Evolutionary conservation across 2,797 vertebrate species (phyloP), one percentile per base, ranked within the genome.

Genomic region (Manis crassicaudata): DNA sequence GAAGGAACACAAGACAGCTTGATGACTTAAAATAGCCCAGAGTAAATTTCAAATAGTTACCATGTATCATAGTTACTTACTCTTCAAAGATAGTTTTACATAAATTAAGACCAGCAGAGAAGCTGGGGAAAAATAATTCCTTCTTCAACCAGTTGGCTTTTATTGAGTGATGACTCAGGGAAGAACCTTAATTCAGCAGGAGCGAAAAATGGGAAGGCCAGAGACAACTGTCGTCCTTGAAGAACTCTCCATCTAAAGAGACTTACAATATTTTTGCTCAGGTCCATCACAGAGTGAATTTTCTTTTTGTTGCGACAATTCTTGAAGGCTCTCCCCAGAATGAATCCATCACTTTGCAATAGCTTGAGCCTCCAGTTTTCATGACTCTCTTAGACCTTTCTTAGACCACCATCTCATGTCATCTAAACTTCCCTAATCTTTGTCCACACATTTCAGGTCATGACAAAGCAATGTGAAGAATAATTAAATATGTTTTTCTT

Each of bases 1-100:
- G 80, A 80, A 96, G 96, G 94, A 95, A 93, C 65, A 88, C 1
- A 83, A 27, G n/a, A n/a, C 2, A 58, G 6, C 29, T 20, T 70
- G 73, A 56, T 91, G 46, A 62, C 12, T 82, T 81, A 52, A 67
- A 82, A 27, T 21, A 58, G 40, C 27, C 23, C 4, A 35, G 27
- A 85, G 29, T n/a, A 84, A 32, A 60, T 58, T 72, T 58, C 35
- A 85, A 94, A 87, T 6, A 62, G 32, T 52, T 84, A 50, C 6
- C 17, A 37, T 70, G n/a, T 40, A 25, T 18, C n/a, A 29, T 10
- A 86, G 16, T 50, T 54, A 82, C 20, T 90, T 54, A 79, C 3
- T 17, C 11, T 4, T 81, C 32, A 68, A 87, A 81, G 17, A 92
- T 2, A 84, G 18, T 46, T 46, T 60, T 23, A 85, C 20, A 65